Base-by-base conservation (phyloP, 2,888 invertebrate species). In the Hirtodrosophila confusa region DNA sequence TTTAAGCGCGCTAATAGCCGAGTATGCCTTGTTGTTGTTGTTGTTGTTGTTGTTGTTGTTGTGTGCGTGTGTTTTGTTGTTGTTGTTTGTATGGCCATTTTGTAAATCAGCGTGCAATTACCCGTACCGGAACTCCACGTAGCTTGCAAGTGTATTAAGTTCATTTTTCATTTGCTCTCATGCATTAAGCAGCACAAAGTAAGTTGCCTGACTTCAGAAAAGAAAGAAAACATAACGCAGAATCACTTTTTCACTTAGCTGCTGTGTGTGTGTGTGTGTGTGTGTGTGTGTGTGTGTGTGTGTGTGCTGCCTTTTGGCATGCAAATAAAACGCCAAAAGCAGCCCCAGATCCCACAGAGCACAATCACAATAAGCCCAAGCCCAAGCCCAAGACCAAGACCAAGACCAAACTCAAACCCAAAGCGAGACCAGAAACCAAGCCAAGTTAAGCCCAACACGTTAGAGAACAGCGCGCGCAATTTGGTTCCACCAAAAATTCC, bases 171-270 rank as follows among this genome's bases (percentile, higher is more conserved):
- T 88, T 77, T 64, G 86, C 65, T 47, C 61, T 82, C 71, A 82
- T 83, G 75, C 79, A 85, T 80, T 78, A 82, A 82, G 86, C 72
- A 68, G 50, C 45, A 41, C 47, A 45, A 50, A 78, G 70, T 61
- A 69, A 75, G 76, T 74, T 83, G 64, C 61, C 53, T 65, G 50
- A 49, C 44, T 69, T 41, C 43, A 36, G 17, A 55, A 51, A 31
- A 44, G 37, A 37, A 45, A 49, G 31, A 48, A 51, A 73, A 64
- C 71, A 66, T 78, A 78, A 79, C 86, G 83, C 67, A 74, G 64
- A 80, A 85, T 87, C 84, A 86, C 71, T 88, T 83, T 88, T 86
- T 88, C 84, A 88, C 86, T 82, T 86, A 88, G 80, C 75, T 58
- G 11, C 43, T 50, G 33, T 48, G 47, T 58, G 45, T 58, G 33